phyloP scores from a whole-genome alignment of 2,888 invertebrate species.

The Volucella zonaria region DNA sequence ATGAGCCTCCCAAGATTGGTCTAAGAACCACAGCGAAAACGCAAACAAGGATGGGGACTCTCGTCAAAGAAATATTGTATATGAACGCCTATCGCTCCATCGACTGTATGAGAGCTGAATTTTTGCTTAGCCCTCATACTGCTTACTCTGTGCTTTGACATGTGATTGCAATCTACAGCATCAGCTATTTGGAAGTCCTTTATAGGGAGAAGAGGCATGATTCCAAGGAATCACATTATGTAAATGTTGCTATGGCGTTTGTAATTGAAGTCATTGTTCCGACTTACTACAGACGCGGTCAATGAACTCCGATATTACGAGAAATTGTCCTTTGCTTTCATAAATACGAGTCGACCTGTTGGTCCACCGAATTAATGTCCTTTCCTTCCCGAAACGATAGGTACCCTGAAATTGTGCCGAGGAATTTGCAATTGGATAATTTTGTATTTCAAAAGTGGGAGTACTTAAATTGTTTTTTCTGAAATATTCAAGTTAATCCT shows the following conservation, averaged over 20 bases:
- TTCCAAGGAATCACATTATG: slow-evolving; percentile 41
- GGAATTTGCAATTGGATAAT: slow-evolving; percentile 21
- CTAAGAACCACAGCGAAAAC: neutral
- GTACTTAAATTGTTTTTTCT: neutral
- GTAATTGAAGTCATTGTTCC: slow-evolving; percentile 9
- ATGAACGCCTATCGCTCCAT: neutral
- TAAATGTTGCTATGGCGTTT: slow-evolving; percentile 17
- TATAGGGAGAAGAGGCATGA: slow-evolving; percentile 8
- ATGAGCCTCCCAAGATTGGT: slow-evolving; percentile 26
- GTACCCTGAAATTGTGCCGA: neutral
- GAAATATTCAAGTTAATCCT: slow-evolving; percentile 10
- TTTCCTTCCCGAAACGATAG: neutral
- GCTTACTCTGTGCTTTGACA: slow-evolving; percentile 1
- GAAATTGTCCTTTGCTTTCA: slow-evolving; percentile 5
- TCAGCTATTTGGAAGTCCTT: slow-evolving; percentile 25
- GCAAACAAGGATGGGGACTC: too few species aligned
- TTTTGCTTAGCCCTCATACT: neutral
- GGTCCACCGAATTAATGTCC: slow-evolving; percentile 11
- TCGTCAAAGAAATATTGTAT: neutral
- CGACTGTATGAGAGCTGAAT: slow-evolving; percentile 17
- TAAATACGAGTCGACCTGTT: slow-evolving; percentile 17
- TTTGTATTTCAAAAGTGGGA: slow-evolving; percentile 3
- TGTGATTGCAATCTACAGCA: slow-evolving; percentile 44
- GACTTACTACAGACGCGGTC: slow-evolving; percentile 1
- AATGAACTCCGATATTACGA: neutral